phyloP scores from a whole-genome alignment of 2,113 vertebrate genomes.

The Phylloscopus whistleri region DNA sequence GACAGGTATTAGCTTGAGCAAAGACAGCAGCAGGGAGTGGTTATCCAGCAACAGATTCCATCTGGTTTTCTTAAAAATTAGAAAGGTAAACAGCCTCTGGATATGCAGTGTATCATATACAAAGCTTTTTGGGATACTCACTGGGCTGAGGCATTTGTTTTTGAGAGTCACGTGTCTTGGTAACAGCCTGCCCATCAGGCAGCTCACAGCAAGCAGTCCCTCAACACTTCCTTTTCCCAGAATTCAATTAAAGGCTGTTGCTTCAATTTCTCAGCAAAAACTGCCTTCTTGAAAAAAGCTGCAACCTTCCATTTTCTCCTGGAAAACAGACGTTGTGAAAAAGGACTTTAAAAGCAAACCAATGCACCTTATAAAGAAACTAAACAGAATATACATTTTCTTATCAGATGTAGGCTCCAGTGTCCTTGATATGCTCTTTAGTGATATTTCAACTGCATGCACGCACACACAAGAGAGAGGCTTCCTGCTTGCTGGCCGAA shows the following conservation, averaged over 20 bases:
- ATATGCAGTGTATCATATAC: not conserved
- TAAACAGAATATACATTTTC: not conserved
- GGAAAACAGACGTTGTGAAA: not conserved
- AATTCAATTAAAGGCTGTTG: constrained; percentile 22
- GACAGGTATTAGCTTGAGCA: not conserved
- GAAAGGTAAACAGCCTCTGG: constrained; percentile 40
- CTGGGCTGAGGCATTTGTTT: not conserved
- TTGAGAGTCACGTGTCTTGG: constrained; percentile 1
- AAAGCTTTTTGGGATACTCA: constrained; percentile 16
- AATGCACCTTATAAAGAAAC: not conserved
- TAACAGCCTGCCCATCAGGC: constrained; percentile 27
- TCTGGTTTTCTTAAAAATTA: constrained; percentile 44
- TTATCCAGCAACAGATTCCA: constrained; percentile 15
- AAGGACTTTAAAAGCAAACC: not conserved
- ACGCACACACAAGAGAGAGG: not conserved
- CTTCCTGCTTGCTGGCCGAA: not conserved
- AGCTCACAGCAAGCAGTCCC: not conserved
- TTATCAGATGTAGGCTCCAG: not conserved
- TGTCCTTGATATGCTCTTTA: not conserved
- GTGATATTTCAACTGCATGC: not conserved
- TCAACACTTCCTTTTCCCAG: not conserved
- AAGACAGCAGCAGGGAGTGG: not conserved
- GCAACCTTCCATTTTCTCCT: not conserved
- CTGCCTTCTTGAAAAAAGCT: not conserved
- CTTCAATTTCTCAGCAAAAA: not conserved